Percentiles rank a stretch among this genome's conserved stretches.
phyloP scores from a whole-genome alignment of 2,113 vertebrate genomes.

The Catagonus wagneri region DNA sequence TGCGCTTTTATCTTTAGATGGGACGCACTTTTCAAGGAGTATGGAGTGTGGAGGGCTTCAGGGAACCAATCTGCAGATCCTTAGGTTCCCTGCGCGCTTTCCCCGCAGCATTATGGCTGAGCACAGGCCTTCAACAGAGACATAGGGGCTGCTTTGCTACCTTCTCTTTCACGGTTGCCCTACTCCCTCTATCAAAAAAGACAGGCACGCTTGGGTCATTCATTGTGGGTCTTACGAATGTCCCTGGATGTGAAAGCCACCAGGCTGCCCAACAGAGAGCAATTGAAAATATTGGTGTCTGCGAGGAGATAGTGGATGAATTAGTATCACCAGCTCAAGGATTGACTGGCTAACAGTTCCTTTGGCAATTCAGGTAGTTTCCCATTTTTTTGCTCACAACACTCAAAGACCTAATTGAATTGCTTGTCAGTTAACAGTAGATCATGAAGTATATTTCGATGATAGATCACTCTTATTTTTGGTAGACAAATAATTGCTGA shows the following conservation, averaged over 20 bases:
- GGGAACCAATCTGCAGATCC: neutral
- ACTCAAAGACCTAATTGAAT: conserved; percentile 23
- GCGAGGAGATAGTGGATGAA: neutral
- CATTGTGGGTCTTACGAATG: neutral
- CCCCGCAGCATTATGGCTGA: neutral
- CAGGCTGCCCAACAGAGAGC: neutral
- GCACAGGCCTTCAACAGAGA: neutral
- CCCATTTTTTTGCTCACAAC: neutral
- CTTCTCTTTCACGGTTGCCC: neutral
- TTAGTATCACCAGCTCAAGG: neutral
- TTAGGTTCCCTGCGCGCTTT: neutral
- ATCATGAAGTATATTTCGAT: conserved; percentile 43
- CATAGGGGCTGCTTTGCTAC: neutral
- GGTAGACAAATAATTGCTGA: conserved; percentile 28
- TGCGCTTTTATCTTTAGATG: conserved; percentile 32
- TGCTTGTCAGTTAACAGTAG: conserved; percentile 46
- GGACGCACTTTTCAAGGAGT: neutral
- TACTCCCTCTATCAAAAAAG: neutral
- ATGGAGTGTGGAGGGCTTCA: neutral
- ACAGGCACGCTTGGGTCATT: neutral
- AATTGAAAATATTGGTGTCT: conserved; percentile 9
- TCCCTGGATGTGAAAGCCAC: conserved; percentile 9
- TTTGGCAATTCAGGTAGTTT: conserved; percentile 40
- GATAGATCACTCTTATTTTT: conserved; percentile 30
- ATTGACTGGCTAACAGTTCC: neutral